Evolutionary conservation across 2,113 vertebrate species (phyloP), one percentile per base, ranked within the genome.

Genomic region (Verasper variegatus): DNA sequence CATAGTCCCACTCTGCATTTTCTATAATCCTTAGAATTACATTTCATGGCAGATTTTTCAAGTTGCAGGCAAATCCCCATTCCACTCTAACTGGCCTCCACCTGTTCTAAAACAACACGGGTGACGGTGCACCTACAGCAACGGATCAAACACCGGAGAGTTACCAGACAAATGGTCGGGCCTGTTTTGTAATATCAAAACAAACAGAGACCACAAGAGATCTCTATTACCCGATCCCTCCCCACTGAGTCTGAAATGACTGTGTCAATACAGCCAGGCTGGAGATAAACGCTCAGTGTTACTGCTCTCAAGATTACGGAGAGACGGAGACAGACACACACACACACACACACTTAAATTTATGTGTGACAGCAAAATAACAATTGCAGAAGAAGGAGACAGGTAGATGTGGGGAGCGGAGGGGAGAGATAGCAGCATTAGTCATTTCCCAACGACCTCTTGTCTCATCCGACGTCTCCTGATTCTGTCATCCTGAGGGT

Each of bases 361-460:
- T 78, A 65, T 18, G 55, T 73, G 67, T 82, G 77, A 84, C 51
- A 71, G 77, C 73, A 69, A 81, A 75, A 71, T 82, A 78, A 82
- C 75, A 70, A 76, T 70, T 21, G 78, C 52, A 57, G 49, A 20
- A 51, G 81, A 74, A 26, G 72, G 68, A 73, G 80, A 80, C 55
- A 40, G 76, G 70, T 66, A 81, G 71, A 84, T 73, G 14, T 18
- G 52, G 65, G 74, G 78, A 80, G 76, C 66, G 74, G 83, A 55
- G 68, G 76, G 67, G 71, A 76, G 61, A 65, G 83, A 83, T 71
- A 84, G 74, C 55, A 71, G 80, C 80, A 89, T 90, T 88, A 85
- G 68, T 63, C 67, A 68, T 82, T 66, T 67, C 76, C 81, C 75
- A 66, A 80, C 74, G 82, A 64, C 77, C 76, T 81, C 86, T 88